Conservation (phyloP, 2,888 invertebrate genomes). For the Latrodectus hesperus region DNA sequence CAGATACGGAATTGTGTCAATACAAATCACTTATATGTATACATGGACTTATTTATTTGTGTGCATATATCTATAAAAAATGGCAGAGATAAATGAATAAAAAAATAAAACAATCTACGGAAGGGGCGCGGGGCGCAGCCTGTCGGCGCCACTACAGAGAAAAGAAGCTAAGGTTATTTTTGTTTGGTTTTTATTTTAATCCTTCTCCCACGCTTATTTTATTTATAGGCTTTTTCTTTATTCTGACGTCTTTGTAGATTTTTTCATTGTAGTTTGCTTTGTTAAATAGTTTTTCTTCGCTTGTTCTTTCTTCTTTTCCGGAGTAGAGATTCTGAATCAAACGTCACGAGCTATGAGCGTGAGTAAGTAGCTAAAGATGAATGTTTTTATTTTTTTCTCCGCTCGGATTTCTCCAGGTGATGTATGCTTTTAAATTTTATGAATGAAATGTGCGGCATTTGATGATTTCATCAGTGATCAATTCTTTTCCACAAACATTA, state of each 20-base stretch:
- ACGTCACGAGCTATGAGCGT: constrained; percentile 1
- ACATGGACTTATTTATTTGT: not conserved
- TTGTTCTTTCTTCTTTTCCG: constrained; percentile 21
- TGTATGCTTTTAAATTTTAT: not conserved
- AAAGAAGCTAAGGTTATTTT: constrained; percentile 13
- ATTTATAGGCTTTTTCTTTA: constrained; percentile 38
- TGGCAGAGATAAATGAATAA: constrained; percentile 9
- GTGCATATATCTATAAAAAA: constrained; percentile 11
- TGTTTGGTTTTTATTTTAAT: constrained; percentile 51
- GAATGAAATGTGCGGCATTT: not conserved
- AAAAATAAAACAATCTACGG: constrained; percentile 13
- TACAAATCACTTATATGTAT: not conserved
- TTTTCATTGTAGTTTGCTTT: constrained; percentile 45
- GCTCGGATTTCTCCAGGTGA: not conserved
- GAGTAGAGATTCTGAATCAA: constrained; percentile 26
- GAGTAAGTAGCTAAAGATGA: constrained; percentile 5
- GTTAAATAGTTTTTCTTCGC: constrained; percentile 27
- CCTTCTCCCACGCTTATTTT: constrained; percentile 53
- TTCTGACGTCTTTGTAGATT: constrained; percentile 39
- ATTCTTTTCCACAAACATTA: no score
- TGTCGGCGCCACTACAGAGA: constrained; percentile 51
- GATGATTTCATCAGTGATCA: no score
- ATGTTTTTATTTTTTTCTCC: not conserved
- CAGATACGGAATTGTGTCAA: no score
- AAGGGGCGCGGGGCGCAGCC: constrained; percentile 44